Percentiles rank a stretch among this genome's conserved stretches.
phyloP scores from a whole-genome alignment of 1,140 invertebrate species.

The Linepithema humile region DNA sequence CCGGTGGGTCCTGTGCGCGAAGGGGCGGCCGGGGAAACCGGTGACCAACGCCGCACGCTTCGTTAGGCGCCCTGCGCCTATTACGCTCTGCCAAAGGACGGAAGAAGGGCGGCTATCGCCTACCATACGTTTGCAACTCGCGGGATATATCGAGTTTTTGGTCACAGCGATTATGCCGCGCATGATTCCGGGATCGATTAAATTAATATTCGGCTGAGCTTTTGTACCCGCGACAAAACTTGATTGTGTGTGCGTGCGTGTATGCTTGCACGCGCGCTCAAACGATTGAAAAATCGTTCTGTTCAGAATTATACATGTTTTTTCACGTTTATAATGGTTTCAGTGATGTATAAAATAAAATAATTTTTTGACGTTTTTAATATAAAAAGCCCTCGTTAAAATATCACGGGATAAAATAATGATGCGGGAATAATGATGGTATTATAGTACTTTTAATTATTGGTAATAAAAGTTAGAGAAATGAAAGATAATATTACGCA shows the following conservation, averaged over 20 bases:
- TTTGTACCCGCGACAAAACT: slow-evolving; percentile 50
- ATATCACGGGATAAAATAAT: slow-evolving; percentile 48
- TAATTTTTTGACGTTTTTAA: slow-evolving; percentile 54
- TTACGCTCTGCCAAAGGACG: slow-evolving; percentile 57
- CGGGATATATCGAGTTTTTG: slow-evolving; percentile 57
- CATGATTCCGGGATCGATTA: slow-evolving; percentile 55
- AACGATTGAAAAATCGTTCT: slow-evolving; percentile 52
- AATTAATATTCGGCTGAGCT: slow-evolving; percentile 54
- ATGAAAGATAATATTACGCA: slow-evolving; percentile 52
- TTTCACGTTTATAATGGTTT: slow-evolving; percentile 49
- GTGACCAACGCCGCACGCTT: slow-evolving; percentile 61
- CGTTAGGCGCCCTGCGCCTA: slow-evolving; percentile 61
- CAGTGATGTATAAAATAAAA: slow-evolving; percentile 55
- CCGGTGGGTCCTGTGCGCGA: slow-evolving; percentile 33
- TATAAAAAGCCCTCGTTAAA: slow-evolving; percentile 50
- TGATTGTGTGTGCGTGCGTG: slow-evolving; percentile 1
- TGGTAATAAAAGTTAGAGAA: slow-evolving; percentile 29
- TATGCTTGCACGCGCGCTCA: slow-evolving; percentile 9
- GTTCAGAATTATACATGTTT: slow-evolving; percentile 44
- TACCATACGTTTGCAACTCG: slow-evolving; percentile 53
- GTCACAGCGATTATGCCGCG: slow-evolving; percentile 56
- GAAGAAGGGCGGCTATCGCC: slow-evolving; percentile 40
- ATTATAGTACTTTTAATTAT: slow-evolving; percentile 51
- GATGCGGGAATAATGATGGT: slow-evolving; percentile 51
- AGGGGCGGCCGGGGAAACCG: slow-evolving; percentile 35